A percentile compares a stretch with the other conserved stretches of the same genome.
Conservation (phyloP, 2,113 vertebrate species). For the Planiliza haematocheilus region DNA sequence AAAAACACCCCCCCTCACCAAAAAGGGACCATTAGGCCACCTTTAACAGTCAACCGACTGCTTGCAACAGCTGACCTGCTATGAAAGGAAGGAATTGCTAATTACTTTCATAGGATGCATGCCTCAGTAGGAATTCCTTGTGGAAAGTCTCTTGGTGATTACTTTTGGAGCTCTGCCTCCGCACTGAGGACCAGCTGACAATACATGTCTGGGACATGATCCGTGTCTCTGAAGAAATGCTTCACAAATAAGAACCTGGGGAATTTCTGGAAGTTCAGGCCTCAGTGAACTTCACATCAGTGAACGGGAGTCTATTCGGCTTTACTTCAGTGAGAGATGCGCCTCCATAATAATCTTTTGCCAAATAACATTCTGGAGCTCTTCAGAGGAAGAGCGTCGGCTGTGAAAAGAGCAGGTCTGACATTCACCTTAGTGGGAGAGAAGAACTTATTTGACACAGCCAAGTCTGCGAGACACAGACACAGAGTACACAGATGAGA, state of each 20-base stretch:
- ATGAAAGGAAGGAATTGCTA: slow-evolving; percentile 44
- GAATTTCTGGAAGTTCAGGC: slow-evolving; percentile 49
- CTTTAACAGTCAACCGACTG: slow-evolving; percentile 17
- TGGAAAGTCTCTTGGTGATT: slow-evolving; percentile 50
- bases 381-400: slow-evolving; percentile 15
- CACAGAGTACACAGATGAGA: slow-evolving; percentile 1
- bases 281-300: slow-evolving; percentile 34
- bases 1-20: not conserved
- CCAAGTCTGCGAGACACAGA: not conserved
- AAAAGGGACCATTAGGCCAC: not conserved
- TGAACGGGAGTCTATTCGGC: slow-evolving; percentile 41
- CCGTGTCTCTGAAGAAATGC: slow-evolving; percentile 38
- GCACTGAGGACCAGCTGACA: slow-evolving; percentile 47
- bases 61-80: slow-evolving; percentile 34
- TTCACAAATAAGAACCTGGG: slow-evolving; percentile 55
- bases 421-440: slow-evolving; percentile 26
- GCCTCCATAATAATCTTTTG: slow-evolving; percentile 35
- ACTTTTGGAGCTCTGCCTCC: slow-evolving; percentile 19
- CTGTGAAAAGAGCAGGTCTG: slow-evolving; percentile 26
- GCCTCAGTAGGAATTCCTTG: slow-evolving; percentile 25
- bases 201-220: slow-evolving; percentile 54
- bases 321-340: slow-evolving; percentile 17
- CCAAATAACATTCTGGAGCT: slow-evolving; percentile 30
- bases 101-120: slow-evolving; percentile 39
- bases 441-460: slow-evolving; percentile 6